Conservation (phyloP, 2,888 invertebrate species). For the Yponomeuta sedellus region DNA sequence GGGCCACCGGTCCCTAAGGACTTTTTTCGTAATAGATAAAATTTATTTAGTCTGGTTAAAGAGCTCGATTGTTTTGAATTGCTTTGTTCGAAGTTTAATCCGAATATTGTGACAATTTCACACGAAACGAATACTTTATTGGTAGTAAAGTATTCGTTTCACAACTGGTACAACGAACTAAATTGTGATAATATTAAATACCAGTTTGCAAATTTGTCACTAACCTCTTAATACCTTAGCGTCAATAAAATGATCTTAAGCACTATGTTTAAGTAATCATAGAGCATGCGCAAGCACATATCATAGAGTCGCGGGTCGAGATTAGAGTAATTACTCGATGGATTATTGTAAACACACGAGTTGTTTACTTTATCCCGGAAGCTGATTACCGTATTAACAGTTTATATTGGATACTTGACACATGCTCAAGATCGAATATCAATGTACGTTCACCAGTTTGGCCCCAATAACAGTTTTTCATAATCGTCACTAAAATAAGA, state of each 20-base stretch:
- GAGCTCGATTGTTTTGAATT: no score
- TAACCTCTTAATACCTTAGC: constrained; percentile 14
- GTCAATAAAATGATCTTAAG: constrained; percentile 15
- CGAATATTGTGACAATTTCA: no score
- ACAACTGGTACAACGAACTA: no score
- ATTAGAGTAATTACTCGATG: constrained; percentile 9
- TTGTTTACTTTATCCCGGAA: constrained; percentile 9
- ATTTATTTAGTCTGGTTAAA: no score
- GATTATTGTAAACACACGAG: constrained; percentile 7
- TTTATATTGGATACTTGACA: constrained; percentile 4
- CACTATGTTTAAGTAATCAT: not conserved
- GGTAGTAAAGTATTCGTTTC: no score
- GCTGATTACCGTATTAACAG: constrained; percentile 7
- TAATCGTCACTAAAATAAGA: no score
- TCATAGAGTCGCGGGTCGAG: not conserved
- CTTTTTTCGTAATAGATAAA: not conserved
- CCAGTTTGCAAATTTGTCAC: constrained; percentile 10
- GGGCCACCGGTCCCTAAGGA: no score
- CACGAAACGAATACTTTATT: not conserved
- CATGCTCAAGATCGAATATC: constrained; percentile 2
- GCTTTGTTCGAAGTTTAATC: no score
- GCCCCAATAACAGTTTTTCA: no score
- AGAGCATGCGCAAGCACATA: constrained; percentile 3
- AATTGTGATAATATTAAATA: no score
- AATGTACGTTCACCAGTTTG: no score